Conservation (phyloP, 2,888 invertebrate genomes). For the Monochamus alternatus region DNA sequence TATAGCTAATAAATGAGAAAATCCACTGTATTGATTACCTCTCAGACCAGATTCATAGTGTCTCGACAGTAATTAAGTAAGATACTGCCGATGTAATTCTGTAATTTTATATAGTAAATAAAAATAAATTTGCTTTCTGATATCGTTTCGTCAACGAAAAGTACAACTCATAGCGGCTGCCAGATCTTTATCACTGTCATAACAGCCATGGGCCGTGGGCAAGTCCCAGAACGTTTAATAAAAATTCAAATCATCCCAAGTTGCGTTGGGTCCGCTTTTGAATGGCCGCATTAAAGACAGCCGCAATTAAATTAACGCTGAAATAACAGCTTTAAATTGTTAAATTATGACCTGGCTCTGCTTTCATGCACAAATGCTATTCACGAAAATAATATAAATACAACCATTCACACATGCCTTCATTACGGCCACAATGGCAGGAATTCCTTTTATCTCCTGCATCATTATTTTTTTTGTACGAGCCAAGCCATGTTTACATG, state of each 20-base stretch:
- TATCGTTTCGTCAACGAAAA: too few relatives aligned
- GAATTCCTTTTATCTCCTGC: slow-evolving; percentile 37
- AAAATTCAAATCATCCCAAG: slow-evolving; percentile 4
- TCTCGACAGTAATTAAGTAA: too few relatives aligned
- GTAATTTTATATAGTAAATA: too few relatives aligned
- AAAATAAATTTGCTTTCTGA: too few relatives aligned
- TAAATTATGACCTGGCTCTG: slow-evolving; percentile 38
- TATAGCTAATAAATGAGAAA: too few relatives aligned
- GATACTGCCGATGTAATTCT: too few relatives aligned
- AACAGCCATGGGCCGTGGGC: too few relatives aligned
- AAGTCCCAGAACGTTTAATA: background rate
- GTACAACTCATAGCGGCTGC: too few relatives aligned
- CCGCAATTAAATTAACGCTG: slow-evolving; percentile 45
- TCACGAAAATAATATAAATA: slow-evolving; percentile 48
- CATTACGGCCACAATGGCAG: slow-evolving; percentile 39
- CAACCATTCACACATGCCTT: slow-evolving; percentile 29
- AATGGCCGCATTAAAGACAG: slow-evolving; percentile 34
- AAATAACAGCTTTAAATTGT: slow-evolving; percentile 45
- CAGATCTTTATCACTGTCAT: too few relatives aligned
- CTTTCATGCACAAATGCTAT: slow-evolving; percentile 41
- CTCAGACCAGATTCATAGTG: too few relatives aligned
- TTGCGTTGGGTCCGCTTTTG: background rate
- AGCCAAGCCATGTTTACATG: background rate
- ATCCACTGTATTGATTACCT: too few relatives aligned
- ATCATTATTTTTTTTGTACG: slow-evolving; percentile 30